Percentiles rank a stretch among this genome's conserved stretches.
These are phyloP conservation scores for Cryptoprocta ferox DNA, from an alignment of 2,797 vertebrate species.

Conservation along the genomic window DNA sequence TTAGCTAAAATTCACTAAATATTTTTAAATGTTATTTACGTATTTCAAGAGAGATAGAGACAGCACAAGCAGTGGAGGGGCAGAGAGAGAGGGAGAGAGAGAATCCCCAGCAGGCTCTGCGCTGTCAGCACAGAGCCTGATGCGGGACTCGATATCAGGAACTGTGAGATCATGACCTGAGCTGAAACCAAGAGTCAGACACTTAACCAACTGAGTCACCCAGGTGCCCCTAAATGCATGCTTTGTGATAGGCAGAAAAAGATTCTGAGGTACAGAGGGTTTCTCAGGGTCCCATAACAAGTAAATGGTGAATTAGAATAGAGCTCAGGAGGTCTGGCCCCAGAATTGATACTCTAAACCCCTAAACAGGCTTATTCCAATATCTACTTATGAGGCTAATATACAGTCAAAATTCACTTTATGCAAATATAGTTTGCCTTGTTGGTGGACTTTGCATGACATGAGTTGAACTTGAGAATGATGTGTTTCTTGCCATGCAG, in stretches of 20 bases:
- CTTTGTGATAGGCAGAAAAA: neutral
- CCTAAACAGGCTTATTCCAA: too few species aligned
- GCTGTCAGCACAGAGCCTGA: too few species aligned
- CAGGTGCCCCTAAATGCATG: neutral
- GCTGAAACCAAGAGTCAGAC: too few species aligned
- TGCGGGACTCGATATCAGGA: too few species aligned
- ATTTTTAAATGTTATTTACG: neutral
- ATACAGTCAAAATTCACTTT: neutral
- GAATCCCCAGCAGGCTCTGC: too few species aligned
- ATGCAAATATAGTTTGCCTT: neutral
- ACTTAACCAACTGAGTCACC: too few species aligned
- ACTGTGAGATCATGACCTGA: too few species aligned
- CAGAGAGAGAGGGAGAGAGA: too few species aligned
- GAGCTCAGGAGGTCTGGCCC: neutral
- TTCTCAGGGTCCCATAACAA: neutral
- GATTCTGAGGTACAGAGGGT: neutral
- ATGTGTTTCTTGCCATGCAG: neutral
- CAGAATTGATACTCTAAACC: neutral
- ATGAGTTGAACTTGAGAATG: neutral
- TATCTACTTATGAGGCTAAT: neutral
- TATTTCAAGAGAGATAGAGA: too few species aligned
- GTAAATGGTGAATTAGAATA: neutral
- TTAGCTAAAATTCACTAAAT: neutral
- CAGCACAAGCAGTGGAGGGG: too few species aligned
- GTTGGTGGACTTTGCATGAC: neutral